Evolutionary conservation across 2,888 invertebrate genomes (phyloP), one percentile per base, ranked within the genome.

Genomic region (Theristus sp.): DNA sequence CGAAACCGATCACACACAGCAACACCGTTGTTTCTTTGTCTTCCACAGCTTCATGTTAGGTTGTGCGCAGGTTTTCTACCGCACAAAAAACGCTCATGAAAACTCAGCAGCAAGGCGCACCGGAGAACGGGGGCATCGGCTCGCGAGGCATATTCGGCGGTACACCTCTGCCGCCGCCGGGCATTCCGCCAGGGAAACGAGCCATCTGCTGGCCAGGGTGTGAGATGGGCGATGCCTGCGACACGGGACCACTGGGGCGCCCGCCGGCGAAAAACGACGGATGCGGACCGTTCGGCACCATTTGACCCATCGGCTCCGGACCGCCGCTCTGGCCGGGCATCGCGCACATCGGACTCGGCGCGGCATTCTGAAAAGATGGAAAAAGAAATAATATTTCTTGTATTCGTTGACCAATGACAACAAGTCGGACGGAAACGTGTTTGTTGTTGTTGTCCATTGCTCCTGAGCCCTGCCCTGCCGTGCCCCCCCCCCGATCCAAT

Each of bases 231-330:
- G 38, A 38, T 38, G 38, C 38, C 38, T 52, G 77, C 64, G 78
- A 79, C 65, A 78, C 77, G 69, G 77, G 71, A 77, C 78, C 76
- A 64, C 22, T 53, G 20, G 29, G 27, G 6, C 59, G 54, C 6
- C 38, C 56, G n/a, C 38, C 56, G 27, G 22, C 27, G 47, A 56
- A 60, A n/a, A 56, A 56, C 2, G 28, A 53, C 20, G 28, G 60
- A 13, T 28, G 56, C 20, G 60, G 56, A 20, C 55, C 55, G 27
- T 20, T 22, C 10, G 54, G 63, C 28, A 62, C 56, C 58, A 46
- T 53, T 38, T 47, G 31, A 29, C 27, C 55, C 38, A 38, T 38
- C 38, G 38, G 38, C 38, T 38, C 38, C n/a, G n/a, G n/a, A n/a
- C n/a, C n/a, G n/a, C n/a, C n/a, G 38, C 38, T 38, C 38, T 38